Conservation (phyloP, 30 jellyfish, hydroid and myxozoan species). For the Kudoa iwatai region DNA sequence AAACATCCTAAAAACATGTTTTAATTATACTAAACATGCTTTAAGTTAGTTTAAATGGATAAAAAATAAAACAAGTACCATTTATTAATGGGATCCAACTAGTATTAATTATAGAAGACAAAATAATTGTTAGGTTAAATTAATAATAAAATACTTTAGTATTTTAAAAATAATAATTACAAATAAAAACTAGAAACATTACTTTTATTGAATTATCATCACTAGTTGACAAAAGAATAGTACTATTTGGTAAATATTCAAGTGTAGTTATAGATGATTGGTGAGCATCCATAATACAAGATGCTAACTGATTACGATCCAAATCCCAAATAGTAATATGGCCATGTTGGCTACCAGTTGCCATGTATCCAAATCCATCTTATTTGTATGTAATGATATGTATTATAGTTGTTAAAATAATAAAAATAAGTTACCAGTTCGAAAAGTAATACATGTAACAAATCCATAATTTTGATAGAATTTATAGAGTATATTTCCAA, state of each 20-base stretch:
- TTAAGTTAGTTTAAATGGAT: too few relatives aligned
- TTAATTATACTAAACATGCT: too few relatives aligned
- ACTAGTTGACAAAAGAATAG: slow-evolving; percentile 30
- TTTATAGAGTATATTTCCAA: slow-evolving; percentile 16
- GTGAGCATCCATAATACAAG: slow-evolving; percentile 16
- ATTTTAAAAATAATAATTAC: too few relatives aligned
- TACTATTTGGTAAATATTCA: slow-evolving; percentile 35
- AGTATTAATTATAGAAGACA: too few relatives aligned
- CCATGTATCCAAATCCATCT: slow-evolving; percentile 11
- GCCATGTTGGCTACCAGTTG: slow-evolving; percentile 37
- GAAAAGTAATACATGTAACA: slow-evolving; percentile 22
- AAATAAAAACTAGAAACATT: too few relatives aligned
- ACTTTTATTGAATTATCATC: slow-evolving; percentile 46
- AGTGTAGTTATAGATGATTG: slow-evolving; percentile 18
- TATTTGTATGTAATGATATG: slow-evolving; percentile 1
- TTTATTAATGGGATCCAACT: too few relatives aligned
- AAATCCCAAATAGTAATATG: slow-evolving; percentile 40
- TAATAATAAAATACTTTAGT: too few relatives aligned
- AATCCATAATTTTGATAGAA: slow-evolving; percentile 54
- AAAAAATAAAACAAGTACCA: too few relatives aligned
- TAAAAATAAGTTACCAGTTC: slow-evolving; percentile 27
- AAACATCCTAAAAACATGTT: too few relatives aligned
- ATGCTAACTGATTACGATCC: slow-evolving; percentile 7
- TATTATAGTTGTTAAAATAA: background rate
- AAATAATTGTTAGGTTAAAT: too few relatives aligned